Evolutionary conservation across 1,140 invertebrate genomes (phyloP).

Genomic region (Bombus sylvicola): DNA sequence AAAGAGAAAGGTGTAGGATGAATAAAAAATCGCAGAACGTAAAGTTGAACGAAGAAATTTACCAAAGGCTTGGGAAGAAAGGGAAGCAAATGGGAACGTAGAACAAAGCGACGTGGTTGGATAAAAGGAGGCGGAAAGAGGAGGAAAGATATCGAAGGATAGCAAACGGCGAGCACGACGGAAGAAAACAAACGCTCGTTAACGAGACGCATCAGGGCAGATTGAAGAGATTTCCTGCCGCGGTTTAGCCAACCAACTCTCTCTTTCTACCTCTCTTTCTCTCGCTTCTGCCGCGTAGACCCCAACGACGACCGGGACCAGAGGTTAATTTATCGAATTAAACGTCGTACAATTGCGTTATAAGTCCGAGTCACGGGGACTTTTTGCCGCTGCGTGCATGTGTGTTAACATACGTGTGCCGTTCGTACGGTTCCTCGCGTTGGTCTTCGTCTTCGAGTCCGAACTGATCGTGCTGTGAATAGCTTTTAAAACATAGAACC

Average conservation of each 20-base stretch:
- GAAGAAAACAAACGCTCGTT: conserved; percentile 81
- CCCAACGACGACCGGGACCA: conserved; percentile 72
- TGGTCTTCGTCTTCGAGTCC: background rate
- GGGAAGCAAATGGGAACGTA: background rate
- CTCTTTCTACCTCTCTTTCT: conserved; percentile 61
- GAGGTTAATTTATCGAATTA: conserved; percentile 82
- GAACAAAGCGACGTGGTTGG: background rate
- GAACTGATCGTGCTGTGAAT: background rate
- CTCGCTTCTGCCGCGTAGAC: conserved; percentile 67
- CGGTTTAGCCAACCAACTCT: conserved; percentile 73
- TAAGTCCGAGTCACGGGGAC: conserved; percentile 73
- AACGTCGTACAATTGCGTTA: conserved; percentile 78
- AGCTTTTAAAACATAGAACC: background rate
- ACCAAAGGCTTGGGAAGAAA: no score
- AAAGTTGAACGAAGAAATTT: background rate
- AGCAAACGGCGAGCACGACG: conserved; percentile 57
- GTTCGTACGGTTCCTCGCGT: background rate
- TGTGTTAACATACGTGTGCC: background rate
- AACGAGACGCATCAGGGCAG: conserved; percentile 80
- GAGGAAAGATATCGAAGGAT: conserved; percentile 24
- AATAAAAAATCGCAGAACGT: no score
- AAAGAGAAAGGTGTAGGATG: background rate
- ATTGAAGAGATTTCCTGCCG: conserved; percentile 82
- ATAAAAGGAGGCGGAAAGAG: conserved; percentile 4
- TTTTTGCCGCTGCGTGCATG: conserved; percentile 58